Evolutionary conservation across 2,797 vertebrate species (phyloP), one percentile per base, ranked within the genome.

Genomic region (Lindbergichthys nudifrons): DNA sequence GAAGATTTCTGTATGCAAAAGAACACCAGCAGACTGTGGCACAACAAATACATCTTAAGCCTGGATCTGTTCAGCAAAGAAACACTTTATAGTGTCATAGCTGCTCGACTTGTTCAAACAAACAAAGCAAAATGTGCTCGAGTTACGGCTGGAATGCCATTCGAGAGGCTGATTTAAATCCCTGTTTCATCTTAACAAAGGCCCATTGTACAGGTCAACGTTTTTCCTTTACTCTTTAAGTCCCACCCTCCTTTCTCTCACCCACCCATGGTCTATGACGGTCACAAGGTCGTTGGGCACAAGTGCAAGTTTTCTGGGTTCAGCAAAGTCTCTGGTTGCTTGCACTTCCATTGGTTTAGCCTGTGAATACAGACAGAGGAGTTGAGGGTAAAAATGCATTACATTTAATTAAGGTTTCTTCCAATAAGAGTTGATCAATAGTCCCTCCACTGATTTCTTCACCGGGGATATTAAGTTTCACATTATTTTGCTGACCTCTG

Each of bases 221-320:
- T 54, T 68, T 56, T 43, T 67, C 23, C 64, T 86, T 90, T 87
- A 10, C 32, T 26, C 42, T 61, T 48, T 66, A 39, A 5, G 2
- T 43, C 66, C 52, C 67, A 80, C 57, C 58, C 41, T 61, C 14
- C 9, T 72, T 15, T 21, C 51, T 41, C 56, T 79, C 59, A 86
- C 93, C 91, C 90, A 98, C 97, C 96, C 92, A 30, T 95, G 94
- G 32, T 97, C 96, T 51, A 97, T 89, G 75, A 97, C 45, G 0
- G 95, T 97, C 81, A 98, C 90, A 2, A 86, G 45, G 73, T 98
- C 97, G 7, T 92, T 94, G 2, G 90, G 71, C 47, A 88, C 87
- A 19, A 98, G 88, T 3, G 77, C 39, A 30, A 98, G 93, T 82
- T 96, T 95, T 0, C 95, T 94, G n/a, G 93, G 84, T 60, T 97